Base-by-base conservation (phyloP, 2,888 invertebrate genomes). In the Athalia rosae region DNA sequence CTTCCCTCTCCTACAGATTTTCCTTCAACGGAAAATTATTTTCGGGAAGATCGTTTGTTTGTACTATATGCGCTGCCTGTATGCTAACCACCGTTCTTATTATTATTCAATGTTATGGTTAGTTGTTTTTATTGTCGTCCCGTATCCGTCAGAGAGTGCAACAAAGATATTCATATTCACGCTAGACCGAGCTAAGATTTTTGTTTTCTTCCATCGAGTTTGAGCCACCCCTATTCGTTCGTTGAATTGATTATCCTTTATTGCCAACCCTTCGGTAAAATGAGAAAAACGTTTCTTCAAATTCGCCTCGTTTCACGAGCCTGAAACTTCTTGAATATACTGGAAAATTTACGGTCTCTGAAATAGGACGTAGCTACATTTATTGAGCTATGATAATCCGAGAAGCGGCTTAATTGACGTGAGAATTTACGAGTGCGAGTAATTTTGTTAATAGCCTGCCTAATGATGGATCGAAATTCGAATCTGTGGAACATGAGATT, bases 401-500 rank as follows among this genome's bases (percentile, higher is more conserved):
- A n/a, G n/a, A 43, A 41, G 9, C 63, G 45, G 4, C 48, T 0
- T n/a, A 50, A 48, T 43, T 69, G 43, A 67, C 7, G 41, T 4
- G 50, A 2, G 7, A 56, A 7, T 41, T 69, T 43, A 41, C 28
- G 28, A 28, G 28, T 69, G 3, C n/a, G 11, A 11, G 28, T 9
- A 15, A 58, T 71, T n/a, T 7, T 58, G 43, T 58, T 13, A 45
- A 71, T 82, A 90, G 89, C 76, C 79, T 89, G 71, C 85, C 83
- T 50, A 81, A 83, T 53, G 88, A 89, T 78, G 87, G 87, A 6
- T 82, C 82, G 9, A 82, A 64, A 78, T 89, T 89, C 81, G 86
- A 88, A 76, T 82, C 83, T 64, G 69, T 80, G 63, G 83, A 83
- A 50, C 84, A 89, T 77, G 83, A 78, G 76, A 86, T 88, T 77